phyloP scores from a whole-genome alignment of 1,140 invertebrate species.

The Drosophila leontia region DNA sequence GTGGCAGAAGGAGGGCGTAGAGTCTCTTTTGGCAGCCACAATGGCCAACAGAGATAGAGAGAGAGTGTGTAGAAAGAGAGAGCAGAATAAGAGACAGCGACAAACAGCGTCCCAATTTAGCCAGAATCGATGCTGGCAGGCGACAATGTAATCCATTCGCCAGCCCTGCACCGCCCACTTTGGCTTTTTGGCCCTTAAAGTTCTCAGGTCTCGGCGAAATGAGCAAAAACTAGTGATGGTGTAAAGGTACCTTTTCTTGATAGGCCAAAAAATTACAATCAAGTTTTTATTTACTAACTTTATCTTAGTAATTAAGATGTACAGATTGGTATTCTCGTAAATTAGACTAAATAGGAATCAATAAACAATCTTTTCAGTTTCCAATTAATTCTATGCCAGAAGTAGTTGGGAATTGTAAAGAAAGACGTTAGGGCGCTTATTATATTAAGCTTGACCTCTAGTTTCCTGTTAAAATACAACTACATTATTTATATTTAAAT shows the following conservation, averaged over 20 bases:
- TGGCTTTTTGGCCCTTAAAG: slow-evolving; percentile 15
- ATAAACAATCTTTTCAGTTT: background rate
- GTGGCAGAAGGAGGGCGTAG: slow-evolving; percentile 5
- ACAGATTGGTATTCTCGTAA: background rate
- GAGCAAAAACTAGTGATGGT: slow-evolving; percentile 12
- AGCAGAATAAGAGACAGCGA: slow-evolving; percentile 15
- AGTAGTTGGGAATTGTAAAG: background rate
- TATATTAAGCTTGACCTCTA: background rate
- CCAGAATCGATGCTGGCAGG: slow-evolving; percentile 60
- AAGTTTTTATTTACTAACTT: background rate
- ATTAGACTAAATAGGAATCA: background rate
- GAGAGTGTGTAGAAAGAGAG: slow-evolving; percentile 6
- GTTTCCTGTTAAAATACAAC: background rate
- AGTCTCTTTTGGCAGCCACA: slow-evolving; percentile 43
- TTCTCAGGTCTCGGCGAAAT: slow-evolving; percentile 7
- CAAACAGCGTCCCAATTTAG: slow-evolving; percentile 52
- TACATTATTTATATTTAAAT: background rate
- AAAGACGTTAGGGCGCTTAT: background rate
- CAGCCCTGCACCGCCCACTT: slow-evolving; percentile 2
- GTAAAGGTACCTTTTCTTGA: background rate
- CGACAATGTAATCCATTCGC: slow-evolving; percentile 55
- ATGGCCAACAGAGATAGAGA: slow-evolving; percentile 24
- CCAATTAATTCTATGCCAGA: too few relatives aligned
- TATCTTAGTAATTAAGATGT: background rate
- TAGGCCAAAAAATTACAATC: too few relatives aligned